phyloP scores from a whole-genome alignment of 2,797 vertebrate genomes.

The Mus spretus region DNA sequence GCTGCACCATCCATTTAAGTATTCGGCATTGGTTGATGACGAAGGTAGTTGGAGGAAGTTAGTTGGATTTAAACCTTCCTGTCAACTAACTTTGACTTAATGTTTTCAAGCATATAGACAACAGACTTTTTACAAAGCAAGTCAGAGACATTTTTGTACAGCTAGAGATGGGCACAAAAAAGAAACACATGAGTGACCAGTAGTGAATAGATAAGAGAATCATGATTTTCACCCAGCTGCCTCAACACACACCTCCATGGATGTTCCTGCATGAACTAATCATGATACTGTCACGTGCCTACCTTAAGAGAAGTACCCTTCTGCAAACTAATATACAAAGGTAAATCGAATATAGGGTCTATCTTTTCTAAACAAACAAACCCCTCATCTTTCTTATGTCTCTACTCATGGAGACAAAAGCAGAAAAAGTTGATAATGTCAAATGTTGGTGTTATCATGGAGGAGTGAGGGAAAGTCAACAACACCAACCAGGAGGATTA shows the following conservation, averaged over 20 bases:
- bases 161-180: background rate
- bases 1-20: background rate
- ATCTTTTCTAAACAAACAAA: background rate
- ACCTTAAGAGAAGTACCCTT: background rate
- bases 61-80: background rate
- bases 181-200: background rate
- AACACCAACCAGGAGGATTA: background rate
- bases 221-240: background rate
- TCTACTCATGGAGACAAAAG: background rate
- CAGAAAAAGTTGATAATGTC: background rate
- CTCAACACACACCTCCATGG: background rate
- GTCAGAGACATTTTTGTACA: background rate
- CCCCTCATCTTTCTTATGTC: background rate
- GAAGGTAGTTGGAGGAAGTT: background rate
- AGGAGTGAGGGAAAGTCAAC: background rate
- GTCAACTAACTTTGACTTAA: constrained; percentile 2
- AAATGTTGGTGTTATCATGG: background rate
- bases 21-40: background rate
- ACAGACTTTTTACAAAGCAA: background rate
- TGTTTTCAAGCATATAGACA: background rate
- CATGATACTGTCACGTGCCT: background rate
- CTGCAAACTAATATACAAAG: background rate
- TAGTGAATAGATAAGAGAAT: background rate
- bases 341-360: background rate
- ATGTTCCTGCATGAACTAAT: background rate